phyloP scores from a whole-genome alignment of 2,113 vertebrate species.

The Dendrocopos noguchii region DNA sequence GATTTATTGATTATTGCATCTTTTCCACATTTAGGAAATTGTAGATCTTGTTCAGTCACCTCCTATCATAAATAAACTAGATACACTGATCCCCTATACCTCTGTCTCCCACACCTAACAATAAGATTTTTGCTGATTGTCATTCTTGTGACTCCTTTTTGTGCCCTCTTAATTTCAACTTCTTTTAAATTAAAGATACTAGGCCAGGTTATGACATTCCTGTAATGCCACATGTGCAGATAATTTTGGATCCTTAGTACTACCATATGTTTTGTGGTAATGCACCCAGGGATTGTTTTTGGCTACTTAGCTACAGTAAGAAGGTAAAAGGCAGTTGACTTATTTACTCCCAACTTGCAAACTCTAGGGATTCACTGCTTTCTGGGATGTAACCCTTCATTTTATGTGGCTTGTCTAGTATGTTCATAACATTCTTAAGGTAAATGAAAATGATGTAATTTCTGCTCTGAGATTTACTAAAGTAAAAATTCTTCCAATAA shows the following conservation, averaged over 20 bases:
- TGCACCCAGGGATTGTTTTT: conserved; percentile 47
- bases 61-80: neutral
- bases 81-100: neutral
- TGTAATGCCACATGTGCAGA: conserved; percentile 57
- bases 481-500: too few relatives aligned
- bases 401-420: conserved; percentile 4
- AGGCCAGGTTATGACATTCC: conserved; percentile 5
- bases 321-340: conserved; percentile 38
- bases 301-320: conserved; percentile 38
- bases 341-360: conserved; percentile 43
- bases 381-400: conserved; percentile 23
- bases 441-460: conserved; percentile 34
- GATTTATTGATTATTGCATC: neutral
- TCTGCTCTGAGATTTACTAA: neutral
- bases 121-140: neutral
- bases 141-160: neutral
- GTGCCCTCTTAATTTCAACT: conserved; percentile 23
- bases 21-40: neutral
- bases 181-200: conserved; percentile 27
- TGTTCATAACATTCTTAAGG: conserved; percentile 18
- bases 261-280: conserved; percentile 59
- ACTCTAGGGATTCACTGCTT: conserved; percentile 42
- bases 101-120: neutral
- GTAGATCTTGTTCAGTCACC: neutral
- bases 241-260: conserved; percentile 55